Percentiles rank a stretch among this genome's conserved stretches.
Evolutionary conservation across 2,888 invertebrate species (phyloP).

Genomic region (Theodoxus fluviatilis): DNA sequence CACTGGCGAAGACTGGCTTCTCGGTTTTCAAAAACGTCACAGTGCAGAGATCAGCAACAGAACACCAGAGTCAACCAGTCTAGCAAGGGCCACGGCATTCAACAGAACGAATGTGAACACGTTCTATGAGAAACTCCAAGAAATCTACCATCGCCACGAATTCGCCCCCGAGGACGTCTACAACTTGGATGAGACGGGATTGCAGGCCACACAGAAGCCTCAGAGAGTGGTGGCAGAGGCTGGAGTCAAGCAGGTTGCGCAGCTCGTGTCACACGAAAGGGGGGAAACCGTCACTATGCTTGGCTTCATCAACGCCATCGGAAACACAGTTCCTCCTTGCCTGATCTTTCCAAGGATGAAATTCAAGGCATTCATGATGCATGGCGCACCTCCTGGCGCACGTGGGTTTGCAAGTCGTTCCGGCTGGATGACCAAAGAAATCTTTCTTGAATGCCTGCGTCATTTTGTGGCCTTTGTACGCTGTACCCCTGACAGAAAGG

Average conservation of each 20-base stretch:
- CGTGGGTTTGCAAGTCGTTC: neutral
- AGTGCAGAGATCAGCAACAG: no score
- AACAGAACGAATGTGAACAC: no score
- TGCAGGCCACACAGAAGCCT: conserved; percentile 17
- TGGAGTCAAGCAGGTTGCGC: conserved; percentile 24
- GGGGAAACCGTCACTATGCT: conserved; percentile 26
- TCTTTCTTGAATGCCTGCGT: conserved; percentile 40
- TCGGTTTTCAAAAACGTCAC: no score
- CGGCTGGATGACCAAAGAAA: conserved; percentile 55
- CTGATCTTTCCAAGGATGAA: conserved; percentile 30
- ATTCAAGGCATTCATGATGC: conserved; percentile 12
- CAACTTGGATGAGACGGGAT: conserved; percentile 25
- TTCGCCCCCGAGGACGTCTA: conserved; percentile 24
- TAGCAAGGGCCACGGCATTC: no score
- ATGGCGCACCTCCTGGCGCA: conserved; percentile 15
- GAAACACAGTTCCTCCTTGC: conserved; percentile 31
- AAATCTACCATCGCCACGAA: no score
- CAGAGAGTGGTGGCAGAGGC: neutral
- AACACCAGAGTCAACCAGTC: no score
- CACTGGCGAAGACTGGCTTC: no score
- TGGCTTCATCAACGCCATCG: conserved; percentile 24
- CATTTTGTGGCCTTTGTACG: conserved; percentile 25
- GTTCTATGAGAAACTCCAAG: no score
- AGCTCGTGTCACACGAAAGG: conserved; percentile 28
- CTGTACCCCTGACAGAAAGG: conserved; percentile 22